Percentiles rank a stretch among this genome's conserved stretches.
phyloP scores from a whole-genome alignment of 2,888 invertebrate genomes.

The Lissocephala sabroskyi region DNA sequence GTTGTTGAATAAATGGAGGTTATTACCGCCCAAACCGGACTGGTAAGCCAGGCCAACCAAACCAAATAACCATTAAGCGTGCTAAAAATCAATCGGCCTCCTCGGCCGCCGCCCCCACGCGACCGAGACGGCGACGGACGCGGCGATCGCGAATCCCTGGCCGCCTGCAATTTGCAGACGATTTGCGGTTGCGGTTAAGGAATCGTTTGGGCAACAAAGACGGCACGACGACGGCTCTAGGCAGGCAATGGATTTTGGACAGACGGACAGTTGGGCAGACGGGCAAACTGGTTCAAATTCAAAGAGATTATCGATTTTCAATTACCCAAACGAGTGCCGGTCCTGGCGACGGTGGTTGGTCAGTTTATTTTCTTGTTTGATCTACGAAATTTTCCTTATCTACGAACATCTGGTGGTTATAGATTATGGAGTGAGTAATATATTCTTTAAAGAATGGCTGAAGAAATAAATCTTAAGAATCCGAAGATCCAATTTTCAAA shows the following conservation, averaged over 20 bases:
- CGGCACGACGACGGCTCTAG: too few species aligned
- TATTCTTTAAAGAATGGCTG: too few species aligned
- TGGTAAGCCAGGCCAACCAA: slow-evolving; percentile 41
- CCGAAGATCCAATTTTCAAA: too few species aligned
- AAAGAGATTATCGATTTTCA: slow-evolving; percentile 59
- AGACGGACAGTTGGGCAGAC: too few species aligned
- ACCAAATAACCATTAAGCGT: slow-evolving; percentile 65
- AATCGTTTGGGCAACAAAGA: slow-evolving; percentile 15
- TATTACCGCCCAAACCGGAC: too few species aligned
- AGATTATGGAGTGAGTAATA: too few species aligned
- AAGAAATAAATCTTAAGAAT: too few species aligned
- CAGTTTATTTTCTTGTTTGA: too few species aligned
- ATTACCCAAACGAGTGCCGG: slow-evolving; percentile 65
- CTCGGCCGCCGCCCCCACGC: background rate
- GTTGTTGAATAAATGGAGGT: slow-evolving; percentile 61
- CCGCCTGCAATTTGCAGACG: slow-evolving; percentile 58
- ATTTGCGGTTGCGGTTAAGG: slow-evolving; percentile 43
- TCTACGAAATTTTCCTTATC: slow-evolving; percentile 63
- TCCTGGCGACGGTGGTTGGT: too few species aligned
- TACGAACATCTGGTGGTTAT: too few species aligned
- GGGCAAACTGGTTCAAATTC: slow-evolving; percentile 20
- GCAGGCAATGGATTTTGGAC: too few species aligned
- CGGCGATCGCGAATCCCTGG: slow-evolving; percentile 19
- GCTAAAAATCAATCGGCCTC: slow-evolving; percentile 56
- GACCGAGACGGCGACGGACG: too few species aligned